Evolutionary conservation across 2,113 vertebrate genomes (phyloP).

Genomic region (Nyctereutes procyonoides): DNA sequence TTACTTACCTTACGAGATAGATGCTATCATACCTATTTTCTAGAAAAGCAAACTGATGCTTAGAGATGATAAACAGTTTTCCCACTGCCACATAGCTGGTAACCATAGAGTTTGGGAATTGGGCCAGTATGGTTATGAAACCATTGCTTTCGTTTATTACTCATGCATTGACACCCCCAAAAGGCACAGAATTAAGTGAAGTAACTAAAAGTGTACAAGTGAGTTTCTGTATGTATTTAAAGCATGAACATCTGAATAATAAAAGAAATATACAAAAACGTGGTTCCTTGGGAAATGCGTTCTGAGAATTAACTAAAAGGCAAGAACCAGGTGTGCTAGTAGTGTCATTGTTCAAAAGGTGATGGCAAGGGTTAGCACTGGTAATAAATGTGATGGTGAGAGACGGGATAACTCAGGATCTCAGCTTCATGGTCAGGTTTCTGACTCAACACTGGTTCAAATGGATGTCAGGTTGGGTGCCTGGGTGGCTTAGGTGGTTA

Average conservation of each 20-base stretch:
- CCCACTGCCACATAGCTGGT: background rate
- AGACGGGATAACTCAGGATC: background rate
- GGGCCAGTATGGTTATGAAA: background rate
- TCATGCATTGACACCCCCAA: background rate
- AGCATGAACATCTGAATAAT: background rate
- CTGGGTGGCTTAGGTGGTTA: too few species aligned
- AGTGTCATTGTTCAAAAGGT: background rate
- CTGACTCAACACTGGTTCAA: background rate
- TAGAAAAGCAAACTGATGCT: slow-evolving; percentile 12
- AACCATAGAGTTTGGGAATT: background rate
- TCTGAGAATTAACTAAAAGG: background rate
- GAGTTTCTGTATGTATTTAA: background rate
- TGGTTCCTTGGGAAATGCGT: background rate
- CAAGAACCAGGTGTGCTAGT: background rate
- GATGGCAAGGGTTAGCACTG: background rate
- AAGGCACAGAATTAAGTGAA: background rate
- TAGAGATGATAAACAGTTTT: background rate
- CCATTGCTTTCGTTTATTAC: background rate
- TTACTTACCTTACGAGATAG: background rate
- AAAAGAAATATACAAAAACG: background rate
- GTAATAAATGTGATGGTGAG: background rate
- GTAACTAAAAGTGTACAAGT: background rate
- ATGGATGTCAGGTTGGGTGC: background rate
- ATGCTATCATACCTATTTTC: slow-evolving; percentile 41
- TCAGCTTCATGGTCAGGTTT: background rate